A percentile compares a stretch with the other conserved stretches of the same genome.
These are phyloP conservation scores for Sylvilagus bachmani DNA, from an alignment of 2,113 vertebrate genomes.

Conservation along the genomic window DNA sequence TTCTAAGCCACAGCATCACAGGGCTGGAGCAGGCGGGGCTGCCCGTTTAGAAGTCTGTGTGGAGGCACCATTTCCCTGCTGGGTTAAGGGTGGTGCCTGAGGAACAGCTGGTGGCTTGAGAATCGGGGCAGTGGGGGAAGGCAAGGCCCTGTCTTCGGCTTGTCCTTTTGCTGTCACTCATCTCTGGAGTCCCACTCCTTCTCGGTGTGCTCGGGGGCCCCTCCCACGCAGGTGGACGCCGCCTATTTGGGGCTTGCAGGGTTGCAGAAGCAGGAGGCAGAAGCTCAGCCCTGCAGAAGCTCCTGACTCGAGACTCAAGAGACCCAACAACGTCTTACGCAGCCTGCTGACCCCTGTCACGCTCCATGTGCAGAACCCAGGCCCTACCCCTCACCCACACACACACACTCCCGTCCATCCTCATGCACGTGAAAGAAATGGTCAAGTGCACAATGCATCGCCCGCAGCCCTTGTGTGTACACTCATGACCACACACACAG, in stretches of 20 bases:
- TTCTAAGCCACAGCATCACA: neutral
- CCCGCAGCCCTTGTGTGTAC: neutral
- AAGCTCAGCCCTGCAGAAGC: neutral
- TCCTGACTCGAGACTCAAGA: neutral
- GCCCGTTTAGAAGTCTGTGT: neutral
- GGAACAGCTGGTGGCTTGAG: neutral
- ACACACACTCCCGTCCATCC: neutral
- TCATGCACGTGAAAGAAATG: neutral
- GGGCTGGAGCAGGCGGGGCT: accelerated
- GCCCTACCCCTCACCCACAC: neutral
- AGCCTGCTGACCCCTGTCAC: neutral
- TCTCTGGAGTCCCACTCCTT: neutral
- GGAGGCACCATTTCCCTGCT: neutral
- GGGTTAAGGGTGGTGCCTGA: neutral
- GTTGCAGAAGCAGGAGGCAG: neutral
- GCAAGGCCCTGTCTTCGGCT: neutral
- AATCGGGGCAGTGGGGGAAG: neutral
- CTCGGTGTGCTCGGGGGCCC: no score
- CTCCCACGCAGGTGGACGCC: no score
- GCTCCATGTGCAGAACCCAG: neutral
- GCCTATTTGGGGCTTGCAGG: neutral
- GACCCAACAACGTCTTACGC: neutral
- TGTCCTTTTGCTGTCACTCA: neutral
- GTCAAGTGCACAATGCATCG: neutral
- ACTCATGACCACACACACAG: neutral